Evolutionary conservation across 2,113 vertebrate species (phyloP), one percentile per base, ranked within the genome.

Genomic region (Limanda limanda): DNA sequence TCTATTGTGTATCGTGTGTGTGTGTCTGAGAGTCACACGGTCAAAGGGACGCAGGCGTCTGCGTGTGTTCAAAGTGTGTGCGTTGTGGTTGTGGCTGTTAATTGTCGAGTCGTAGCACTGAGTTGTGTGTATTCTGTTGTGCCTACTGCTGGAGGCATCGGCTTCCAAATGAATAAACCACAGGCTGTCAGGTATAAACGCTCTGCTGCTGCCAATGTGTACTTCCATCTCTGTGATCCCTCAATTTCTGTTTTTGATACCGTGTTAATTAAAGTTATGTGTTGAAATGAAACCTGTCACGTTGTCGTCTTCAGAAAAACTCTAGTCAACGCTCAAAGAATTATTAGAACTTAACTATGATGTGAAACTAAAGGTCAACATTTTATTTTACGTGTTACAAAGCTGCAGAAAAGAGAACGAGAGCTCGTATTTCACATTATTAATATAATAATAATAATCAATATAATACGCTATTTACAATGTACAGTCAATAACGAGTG

Each of bases 21-120:
- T 68, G 64, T 63, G 9, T 31, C 37, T 59, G 71, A 62, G 56
- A 71, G 71, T 72, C 25, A 54, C 76, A 51, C 23, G 55, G 59
- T 74, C 69, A 64, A 61, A 81, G 42, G 91, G 93, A 93, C 86
- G 93, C 93, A 68, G 93, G 94, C 92, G 90, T 95, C 92, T 84
- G 90, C 71, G 14, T 83, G 40, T 91, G 68, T 89, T 88, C 47
- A 3, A 13, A 54, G 86, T 84, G 81, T 93, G 86, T 71, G 20
- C 68, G 79, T 82, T 71, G 59, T 68, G 3, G 20, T 21, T 58
- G 59, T 71, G 3, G 20, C 20, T 58, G 62, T 84, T 20, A 10
- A 64, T 54, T 24, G 56, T 57, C 4, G 24, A 5, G n/a, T 57
- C 23, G 9, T 57, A 27, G 56, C 11, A 27, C 56, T 57, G 56